phyloP scores from a whole-genome alignment of 2,888 invertebrate species.

The Nephrotoma appendiculata region DNA sequence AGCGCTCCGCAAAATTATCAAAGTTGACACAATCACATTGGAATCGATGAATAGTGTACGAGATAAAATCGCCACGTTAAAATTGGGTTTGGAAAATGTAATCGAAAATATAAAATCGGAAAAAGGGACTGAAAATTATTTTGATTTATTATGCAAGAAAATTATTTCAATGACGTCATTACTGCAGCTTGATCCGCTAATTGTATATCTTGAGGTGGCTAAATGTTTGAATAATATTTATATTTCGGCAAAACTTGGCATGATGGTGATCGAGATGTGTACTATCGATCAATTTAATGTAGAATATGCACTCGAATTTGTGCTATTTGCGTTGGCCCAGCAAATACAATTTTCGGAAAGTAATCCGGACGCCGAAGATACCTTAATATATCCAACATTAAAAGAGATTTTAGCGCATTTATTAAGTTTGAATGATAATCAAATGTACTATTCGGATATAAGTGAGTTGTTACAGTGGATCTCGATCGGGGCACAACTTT shows the following conservation, averaged over 20 bases:
- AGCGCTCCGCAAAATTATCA: neutral
- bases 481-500: conserved; percentile 21
- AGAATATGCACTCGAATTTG: conserved; percentile 22
- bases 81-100: neutral
- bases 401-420: neutral
- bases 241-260: conserved; percentile 24
- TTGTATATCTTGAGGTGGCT: conserved; percentile 21
- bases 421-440: conserved; percentile 13
- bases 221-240: conserved; percentile 22
- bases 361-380: conserved; percentile 7
- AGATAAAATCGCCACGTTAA: neutral
- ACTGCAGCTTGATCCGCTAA: conserved; percentile 20
- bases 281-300: conserved; percentile 20
- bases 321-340: conserved; percentile 23
- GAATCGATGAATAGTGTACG: neutral
- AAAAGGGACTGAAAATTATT: neutral
- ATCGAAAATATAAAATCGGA: neutral
- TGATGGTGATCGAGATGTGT: conserved; percentile 20
- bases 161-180: conserved; percentile 13
- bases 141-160: conserved; percentile 16
- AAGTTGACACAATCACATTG: neutral
- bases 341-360: conserved; percentile 19
- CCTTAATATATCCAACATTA: neutral
- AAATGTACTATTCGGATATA: conserved; percentile 20
- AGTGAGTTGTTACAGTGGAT: conserved; percentile 24